Base-by-base conservation (phyloP, 1,140 invertebrate genomes). In the Megalopta genalis region DNA sequence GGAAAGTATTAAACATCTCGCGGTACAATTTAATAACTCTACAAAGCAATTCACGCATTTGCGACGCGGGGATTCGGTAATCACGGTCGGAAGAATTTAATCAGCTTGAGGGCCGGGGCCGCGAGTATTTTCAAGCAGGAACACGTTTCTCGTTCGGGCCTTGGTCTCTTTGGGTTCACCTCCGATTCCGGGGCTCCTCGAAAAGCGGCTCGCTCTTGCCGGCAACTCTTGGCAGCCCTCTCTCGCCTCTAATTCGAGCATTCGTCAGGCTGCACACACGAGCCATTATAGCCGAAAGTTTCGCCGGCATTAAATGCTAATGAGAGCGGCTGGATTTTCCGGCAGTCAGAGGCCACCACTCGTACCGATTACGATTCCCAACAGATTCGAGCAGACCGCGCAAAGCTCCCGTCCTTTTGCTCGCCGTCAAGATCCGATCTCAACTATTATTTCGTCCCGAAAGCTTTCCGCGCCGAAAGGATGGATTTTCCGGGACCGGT, bases 221-320 rank as follows among this genome's bases (percentile, higher is more conserved):
- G 59, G 59, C 74, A 74, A 79, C 84, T 86, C 70, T 82, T 73
- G 52, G 65, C 70, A 71, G 42, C 67, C 60, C 59, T 77, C 72
- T 84, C 73, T 84, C 81, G 80, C 81, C 75, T 81, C 79, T 88
- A 88, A 88, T 88, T 88, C 84, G 76, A 87, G 68, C 81, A 81
- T 86, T 88, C 86, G 84, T 88, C 86, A 87, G 81, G 72, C 66
- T 68, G 81, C 86, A 85, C 81, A 88, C 78, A 88, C 86, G 84
- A 84, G 79, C 81, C 86, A 87, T 88, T 88, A 88, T 88, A 85
- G 77, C 78, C 73, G 80, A 71, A 76, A 82, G 82, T 87, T 88
- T 89, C 85, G 89, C 88, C 83, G 87, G 87, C 85, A 89, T 89
- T 90, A 89, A 89, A 90, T 89, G 85, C 88, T 85, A 75, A 75